Evolutionary conservation across 2,113 vertebrate genomes (phyloP), one percentile per base, ranked within the genome.

Genomic region (Pipra filicauda): DNA sequence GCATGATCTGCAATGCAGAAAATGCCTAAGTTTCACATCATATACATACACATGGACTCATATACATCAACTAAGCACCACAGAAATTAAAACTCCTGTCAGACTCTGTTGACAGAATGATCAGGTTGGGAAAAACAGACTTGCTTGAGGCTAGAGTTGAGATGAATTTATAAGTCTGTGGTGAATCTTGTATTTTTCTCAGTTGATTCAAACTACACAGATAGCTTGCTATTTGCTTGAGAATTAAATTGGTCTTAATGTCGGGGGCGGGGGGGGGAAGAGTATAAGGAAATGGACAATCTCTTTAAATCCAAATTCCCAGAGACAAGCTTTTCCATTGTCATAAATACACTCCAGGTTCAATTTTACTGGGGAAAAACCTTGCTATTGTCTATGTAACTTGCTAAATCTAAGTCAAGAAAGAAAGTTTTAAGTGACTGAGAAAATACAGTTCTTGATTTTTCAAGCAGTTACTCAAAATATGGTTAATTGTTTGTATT

Each of bases 381-480:
- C 48, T 77, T 48, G 24, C 28, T 90, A 61, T 85, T 89, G 5
- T 74, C 24, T 85, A 30, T 55, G 21, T 72, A 78, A 11, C 37
- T 93, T 61, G 44, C 27, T 95, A 90, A 85, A 96, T 95, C 70
- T 92, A 73, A 72, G 76, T 92, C 72, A 94, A 88, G 66, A 94
- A 95, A 83, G 41, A 96, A 94, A 96, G 15, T 37, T 91, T 79
- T 89, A 95, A 93, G 73, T 92, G 76, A 80, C 62, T 84, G 65
- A 90, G 43, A 91, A 88, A 90, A 94, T 65, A 41, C 21, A 94
- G 39, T 58, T 87, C 87, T 58, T 95, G 77, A 93, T 95, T 94
- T 97, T 95, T 97, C 73, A 94, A 95, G 59, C 77, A 66, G 62
- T 91, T 95, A 91, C 91, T 95, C 8, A 39, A 94, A 97, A 94